Evolutionary conservation across 2,113 vertebrate species (phyloP), one percentile per base, ranked within the genome.

Genomic region (Bufo bufo): DNA sequence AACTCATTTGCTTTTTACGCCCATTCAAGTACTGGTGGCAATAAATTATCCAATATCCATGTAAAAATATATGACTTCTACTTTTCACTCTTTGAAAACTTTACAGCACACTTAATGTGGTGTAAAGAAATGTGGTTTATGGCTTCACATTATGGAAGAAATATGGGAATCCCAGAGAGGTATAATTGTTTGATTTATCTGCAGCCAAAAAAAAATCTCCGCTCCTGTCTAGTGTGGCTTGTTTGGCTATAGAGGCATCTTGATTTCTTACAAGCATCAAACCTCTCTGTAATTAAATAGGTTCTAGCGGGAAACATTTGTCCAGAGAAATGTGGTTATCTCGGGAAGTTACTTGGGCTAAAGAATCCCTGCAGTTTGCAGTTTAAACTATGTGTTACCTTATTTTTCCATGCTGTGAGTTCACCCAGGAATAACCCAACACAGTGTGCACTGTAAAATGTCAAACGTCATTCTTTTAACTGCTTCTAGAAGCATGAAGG

Each of bases 331-430:
- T 84, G 74, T 88, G 80, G 71, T 84, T 89, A 89, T 89, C 87
- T 89, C 1, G n/a, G 59, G 72, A 84, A 89, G 72, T 89, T 84
- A 84, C 82, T 84, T 75, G 75, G 54, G 74, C 80, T 78, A 84
- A 84, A 47, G 87, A 52, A 84, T 78, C 87, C 87, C 87, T 84
- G 81, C 16, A 59, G 87, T 84, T 89, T 89, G 87, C 81, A 84
- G 87, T 84, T 89, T 89, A 89, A 75, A 65, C 81, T 84, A 84
- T 89, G 71, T 69, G 58, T 58, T 89, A 66, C 87, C 87, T 89
- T 89, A 89, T 89, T 89, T 84, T 84, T 84, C 87, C 87, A 78
- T 84, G 81, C 87, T 89, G 87, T n/a, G 87, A 89, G 87, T 84
- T 89, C 87, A 89, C 87, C 82, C 23, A 78, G 82, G 81, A 84